phyloP scores from a whole-genome alignment of 2,888 invertebrate species.

The Polymixis lichenea region DNA sequence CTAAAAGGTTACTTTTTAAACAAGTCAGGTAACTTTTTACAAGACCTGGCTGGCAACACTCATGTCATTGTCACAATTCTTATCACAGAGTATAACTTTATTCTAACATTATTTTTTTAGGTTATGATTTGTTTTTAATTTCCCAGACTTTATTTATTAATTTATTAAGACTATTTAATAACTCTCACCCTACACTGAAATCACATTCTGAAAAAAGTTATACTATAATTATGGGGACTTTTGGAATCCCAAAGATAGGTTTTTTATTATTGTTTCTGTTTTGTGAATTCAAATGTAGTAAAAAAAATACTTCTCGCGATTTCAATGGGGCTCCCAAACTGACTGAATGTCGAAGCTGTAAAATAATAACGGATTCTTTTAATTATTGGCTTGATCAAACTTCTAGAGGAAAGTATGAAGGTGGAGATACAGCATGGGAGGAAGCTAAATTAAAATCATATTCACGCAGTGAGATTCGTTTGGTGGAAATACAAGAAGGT shows the following conservation, averaged over 20 bases:
- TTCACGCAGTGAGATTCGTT: slow-evolving; percentile 96
- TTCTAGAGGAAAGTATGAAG: slow-evolving; percentile 96
- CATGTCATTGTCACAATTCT: no score
- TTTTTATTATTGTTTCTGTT: slow-evolving; percentile 66
- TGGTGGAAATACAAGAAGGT: slow-evolving; percentile 97
- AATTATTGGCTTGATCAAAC: slow-evolving; percentile 95
- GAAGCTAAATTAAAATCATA: slow-evolving; percentile 96
- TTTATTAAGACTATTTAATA: neutral
- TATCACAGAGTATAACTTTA: no score
- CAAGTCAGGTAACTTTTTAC: no score
- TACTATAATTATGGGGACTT: slow-evolving; percentile 44
- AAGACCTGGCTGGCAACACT: no score
- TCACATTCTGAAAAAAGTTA: neutral
- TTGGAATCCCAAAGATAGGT: slow-evolving; percentile 50
- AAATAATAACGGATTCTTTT: slow-evolving; percentile 93
- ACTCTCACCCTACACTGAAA: neutral
- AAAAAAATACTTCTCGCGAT: slow-evolving; percentile 65
- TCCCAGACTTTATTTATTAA: neutral
- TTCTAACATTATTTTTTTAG: neutral
- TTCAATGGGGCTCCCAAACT: slow-evolving; percentile 59
- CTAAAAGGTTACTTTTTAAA: no score
- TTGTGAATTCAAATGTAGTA: slow-evolving; percentile 65
- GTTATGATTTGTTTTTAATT: neutral
- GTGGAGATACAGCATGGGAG: slow-evolving; percentile 98
- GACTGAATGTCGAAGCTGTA: slow-evolving; percentile 93